Conservation (phyloP, 1,140 invertebrate species). For the Zelostemma sp. region DNA sequence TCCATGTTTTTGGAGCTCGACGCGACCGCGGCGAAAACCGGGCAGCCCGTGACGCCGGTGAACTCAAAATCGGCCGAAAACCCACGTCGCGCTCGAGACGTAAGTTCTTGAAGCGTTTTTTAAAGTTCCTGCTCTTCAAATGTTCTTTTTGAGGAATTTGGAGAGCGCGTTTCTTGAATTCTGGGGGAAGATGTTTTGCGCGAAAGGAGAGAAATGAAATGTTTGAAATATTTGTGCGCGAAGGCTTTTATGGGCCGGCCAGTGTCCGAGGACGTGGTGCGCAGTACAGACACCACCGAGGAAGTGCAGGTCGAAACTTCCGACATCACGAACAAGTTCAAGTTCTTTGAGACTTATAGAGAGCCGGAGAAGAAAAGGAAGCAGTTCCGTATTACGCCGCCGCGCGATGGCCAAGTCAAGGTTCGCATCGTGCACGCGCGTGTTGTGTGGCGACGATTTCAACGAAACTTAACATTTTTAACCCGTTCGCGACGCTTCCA, state of each 20-base stretch:
- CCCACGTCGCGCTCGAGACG: conserved; percentile 72
- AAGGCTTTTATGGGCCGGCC: conserved; percentile 72
- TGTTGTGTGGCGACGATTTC: neutral
- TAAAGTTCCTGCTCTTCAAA: no score
- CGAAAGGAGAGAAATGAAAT: no score
- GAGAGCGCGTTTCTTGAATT: no score
- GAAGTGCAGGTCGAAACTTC: conserved; percentile 84
- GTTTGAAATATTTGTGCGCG: neutral
- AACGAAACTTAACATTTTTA: no score
- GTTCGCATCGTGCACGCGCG: conserved; percentile 58
- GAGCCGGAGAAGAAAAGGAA: conserved; percentile 79
- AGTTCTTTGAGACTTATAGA: conserved; percentile 91
- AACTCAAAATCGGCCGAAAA: conserved; percentile 67
- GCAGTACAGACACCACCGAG: conserved; percentile 78
- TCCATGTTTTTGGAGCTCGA: conserved; percentile 89
- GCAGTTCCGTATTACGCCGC: conserved; percentile 88
- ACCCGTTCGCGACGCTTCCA: no score
- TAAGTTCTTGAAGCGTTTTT: conserved; percentile 62
- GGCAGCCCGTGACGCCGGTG: conserved; percentile 61
- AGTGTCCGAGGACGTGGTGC: conserved; percentile 79
- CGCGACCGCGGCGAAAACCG: conserved; percentile 73
- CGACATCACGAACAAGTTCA: conserved; percentile 87
- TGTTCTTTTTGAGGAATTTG: no score
- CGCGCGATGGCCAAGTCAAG: conserved; percentile 80
- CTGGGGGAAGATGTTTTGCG: no score